These are phyloP conservation scores for Dromius quadrimaculatus DNA, from an alignment of 2,888 invertebrate genomes.

Conservation along the genomic window DNA sequence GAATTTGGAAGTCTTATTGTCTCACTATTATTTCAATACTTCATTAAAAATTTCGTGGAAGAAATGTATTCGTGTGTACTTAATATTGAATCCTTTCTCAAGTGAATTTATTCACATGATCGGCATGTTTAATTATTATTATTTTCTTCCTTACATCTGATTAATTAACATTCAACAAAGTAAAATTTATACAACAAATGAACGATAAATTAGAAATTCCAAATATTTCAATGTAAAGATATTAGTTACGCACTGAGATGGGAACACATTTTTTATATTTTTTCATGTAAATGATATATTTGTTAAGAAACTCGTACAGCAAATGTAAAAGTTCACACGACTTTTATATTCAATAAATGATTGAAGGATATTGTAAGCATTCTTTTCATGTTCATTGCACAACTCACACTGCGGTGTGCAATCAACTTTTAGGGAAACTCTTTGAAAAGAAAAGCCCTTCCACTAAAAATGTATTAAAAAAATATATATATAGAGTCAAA, in stretches of 20 bases:
- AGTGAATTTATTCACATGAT: constrained; percentile 1
- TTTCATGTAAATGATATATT: constrained; percentile 30
- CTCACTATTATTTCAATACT: too few species aligned
- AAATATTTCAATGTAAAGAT: constrained; percentile 15
- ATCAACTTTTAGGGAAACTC: too few species aligned
- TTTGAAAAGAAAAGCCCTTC: too few species aligned
- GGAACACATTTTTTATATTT: constrained; percentile 6
- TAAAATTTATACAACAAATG: not conserved
- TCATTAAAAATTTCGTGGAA: too few species aligned
- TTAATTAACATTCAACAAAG: constrained; percentile 7
- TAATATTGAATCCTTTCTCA: not conserved
- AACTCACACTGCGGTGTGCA: too few species aligned
- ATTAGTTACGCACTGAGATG: constrained; percentile 10
- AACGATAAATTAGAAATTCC: constrained; percentile 9
- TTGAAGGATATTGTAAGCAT: too few species aligned
- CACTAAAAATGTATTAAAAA: too few species aligned
- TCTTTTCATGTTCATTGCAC: too few species aligned
- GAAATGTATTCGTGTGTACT: too few species aligned
- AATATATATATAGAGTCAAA: too few species aligned
- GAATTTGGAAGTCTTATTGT: too few species aligned
- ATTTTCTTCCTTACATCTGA: not conserved
- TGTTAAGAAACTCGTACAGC: constrained; percentile 9
- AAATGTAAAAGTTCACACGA: constrained; percentile 1
- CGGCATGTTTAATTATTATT: constrained; percentile 8
- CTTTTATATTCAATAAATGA: too few species aligned